These are phyloP conservation scores for Chesias legatella DNA, from an alignment of 2,888 invertebrate species.

Conservation along the genomic window DNA sequence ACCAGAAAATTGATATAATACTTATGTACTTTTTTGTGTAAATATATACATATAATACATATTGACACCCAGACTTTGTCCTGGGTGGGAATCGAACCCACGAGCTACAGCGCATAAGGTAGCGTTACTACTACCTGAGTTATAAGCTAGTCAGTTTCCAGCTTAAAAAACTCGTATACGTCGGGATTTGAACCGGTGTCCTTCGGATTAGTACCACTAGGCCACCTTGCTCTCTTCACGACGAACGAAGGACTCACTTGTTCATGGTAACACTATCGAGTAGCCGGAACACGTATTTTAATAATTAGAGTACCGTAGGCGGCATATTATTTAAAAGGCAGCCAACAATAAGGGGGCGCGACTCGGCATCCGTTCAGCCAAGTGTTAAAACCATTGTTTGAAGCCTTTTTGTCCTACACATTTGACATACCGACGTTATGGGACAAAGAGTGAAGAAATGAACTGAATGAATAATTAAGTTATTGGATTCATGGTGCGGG, in stretches of 20 bases:
- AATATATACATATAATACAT: too few species aligned
- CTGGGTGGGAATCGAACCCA: too few species aligned
- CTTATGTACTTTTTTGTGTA: too few species aligned
- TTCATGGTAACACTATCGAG: slow-evolving; percentile 23
- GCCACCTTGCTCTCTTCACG: background rate
- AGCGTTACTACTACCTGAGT: too few species aligned
- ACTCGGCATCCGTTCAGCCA: slow-evolving; percentile 59
- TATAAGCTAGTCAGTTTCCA: too few species aligned
- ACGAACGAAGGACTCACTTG: background rate
- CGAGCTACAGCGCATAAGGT: too few species aligned
- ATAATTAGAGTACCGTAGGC: slow-evolving; percentile 63
- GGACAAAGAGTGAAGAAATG: slow-evolving; percentile 18
- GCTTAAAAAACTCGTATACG: too few species aligned
- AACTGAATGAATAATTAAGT: slow-evolving; percentile 20
- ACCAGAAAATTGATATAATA: too few species aligned
- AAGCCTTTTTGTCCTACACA: slow-evolving; percentile 41
- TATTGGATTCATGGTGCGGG: slow-evolving; percentile 4
- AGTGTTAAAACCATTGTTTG: slow-evolving; percentile 69
- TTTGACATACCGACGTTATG: slow-evolving; percentile 36
- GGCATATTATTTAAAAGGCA: slow-evolving; percentile 42
- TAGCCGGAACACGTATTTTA: slow-evolving; percentile 53
- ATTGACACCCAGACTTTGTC: too few species aligned
- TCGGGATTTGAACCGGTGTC: too few species aligned
- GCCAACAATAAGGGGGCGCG: slow-evolving; percentile 59
- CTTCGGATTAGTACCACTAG: too few species aligned